Evolutionary conservation across 2,113 vertebrate genomes (phyloP), one percentile per base, ranked within the genome.

Genomic region (Sander lucioperca): DNA sequence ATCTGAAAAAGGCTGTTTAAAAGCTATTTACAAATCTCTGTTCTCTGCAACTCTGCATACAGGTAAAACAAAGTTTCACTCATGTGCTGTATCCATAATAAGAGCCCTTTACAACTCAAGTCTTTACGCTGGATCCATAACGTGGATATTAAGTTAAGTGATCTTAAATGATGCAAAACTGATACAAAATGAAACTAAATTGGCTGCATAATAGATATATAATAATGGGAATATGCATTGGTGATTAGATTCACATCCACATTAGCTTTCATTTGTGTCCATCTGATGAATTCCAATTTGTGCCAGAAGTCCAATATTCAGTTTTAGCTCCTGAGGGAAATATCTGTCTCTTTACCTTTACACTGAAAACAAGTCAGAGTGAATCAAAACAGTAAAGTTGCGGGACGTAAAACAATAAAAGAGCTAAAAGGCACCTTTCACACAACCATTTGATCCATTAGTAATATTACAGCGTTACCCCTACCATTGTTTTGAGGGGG

Each of bases 191-290:
- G 23, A 48, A 71, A 64, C 50, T 68, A 50, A 75, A 57, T 58
- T 61, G 45, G 45, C 54, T 59, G 47, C 25, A 72, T 58, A 67
- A 73, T 19, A 53, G 16, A 68, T 39, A 53, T 57, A 61, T 67
- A 58, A 77, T 82, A 69, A 77, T 67, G 21, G 43, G 23, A 78
- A 84, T 70, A 77, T 47, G 64, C 48, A 66, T 61, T 54, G 36
- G 25, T 27, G 67, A 80, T 79, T 43, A 43, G 9, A 43, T 43
- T 43, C 39, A 43, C 36, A 39, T 39, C 36, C 14, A 23, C 58
- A 51, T n/a, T 16, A 63, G 72, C 4, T 36, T 74, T 53, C 71
- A 50, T 33, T n/a, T 25, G 45, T 3, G 3, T 7, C 8, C 7
- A 62, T 21, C 19, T 33, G 8, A 74, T 36, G 27, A 74, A 50